These are phyloP conservation scores for Sinotaia quadrata DNA, from an alignment of 2,888 invertebrate species.

Conservation along the genomic window DNA sequence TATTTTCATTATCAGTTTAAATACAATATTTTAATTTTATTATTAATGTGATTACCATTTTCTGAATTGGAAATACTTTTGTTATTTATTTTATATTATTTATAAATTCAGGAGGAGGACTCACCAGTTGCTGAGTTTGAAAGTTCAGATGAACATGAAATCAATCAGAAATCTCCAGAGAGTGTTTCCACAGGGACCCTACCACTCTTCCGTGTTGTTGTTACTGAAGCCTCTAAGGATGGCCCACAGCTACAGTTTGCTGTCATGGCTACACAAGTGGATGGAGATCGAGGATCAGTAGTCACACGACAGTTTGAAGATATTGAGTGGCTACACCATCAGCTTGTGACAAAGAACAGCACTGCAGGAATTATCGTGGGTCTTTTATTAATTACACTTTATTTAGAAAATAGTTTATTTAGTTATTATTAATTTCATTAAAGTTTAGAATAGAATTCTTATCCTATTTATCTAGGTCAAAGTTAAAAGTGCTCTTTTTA, in stretches of 20 bases:
- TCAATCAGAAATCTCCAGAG: constrained; percentile 9
- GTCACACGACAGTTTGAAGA: constrained; percentile 71
- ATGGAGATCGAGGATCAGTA: constrained; percentile 30
- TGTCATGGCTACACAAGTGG: constrained; percentile 42
- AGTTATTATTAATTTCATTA: neutral
- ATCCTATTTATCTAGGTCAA: neutral
- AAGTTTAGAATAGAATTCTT: neutral
- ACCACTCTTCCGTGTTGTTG: constrained; percentile 51
- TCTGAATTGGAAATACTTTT: no score
- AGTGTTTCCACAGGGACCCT: constrained; percentile 5
- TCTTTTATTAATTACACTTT: constrained; percentile 17
- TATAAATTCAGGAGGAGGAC: constrained; percentile 37
- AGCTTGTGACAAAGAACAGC: constrained; percentile 68
- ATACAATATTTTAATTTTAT: no score
- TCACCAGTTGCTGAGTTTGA: constrained; percentile 9
- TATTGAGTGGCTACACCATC: constrained; percentile 73
- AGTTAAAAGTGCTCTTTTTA: no score
- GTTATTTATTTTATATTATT: no score
- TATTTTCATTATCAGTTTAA: no score
- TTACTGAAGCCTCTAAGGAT: constrained; percentile 62
- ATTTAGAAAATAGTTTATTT: neutral
- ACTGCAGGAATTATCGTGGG: constrained; percentile 71
- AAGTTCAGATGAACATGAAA: constrained; percentile 12
- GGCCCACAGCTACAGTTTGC: constrained; percentile 62
- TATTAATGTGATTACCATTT: no score